phyloP scores from a whole-genome alignment of 2,797 vertebrate species.

The Gymnocypris eckloni region DNA sequence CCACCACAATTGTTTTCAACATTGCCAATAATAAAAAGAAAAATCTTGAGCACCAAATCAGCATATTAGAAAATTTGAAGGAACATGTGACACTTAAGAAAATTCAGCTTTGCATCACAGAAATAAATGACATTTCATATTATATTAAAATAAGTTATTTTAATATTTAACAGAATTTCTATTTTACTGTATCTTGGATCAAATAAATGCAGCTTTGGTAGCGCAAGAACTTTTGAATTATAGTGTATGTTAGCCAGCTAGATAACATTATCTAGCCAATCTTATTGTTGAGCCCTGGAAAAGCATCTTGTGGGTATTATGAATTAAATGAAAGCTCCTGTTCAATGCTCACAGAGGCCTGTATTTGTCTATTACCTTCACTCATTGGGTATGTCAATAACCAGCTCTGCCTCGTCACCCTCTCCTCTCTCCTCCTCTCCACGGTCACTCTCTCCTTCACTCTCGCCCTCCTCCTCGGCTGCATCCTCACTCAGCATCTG shows the following conservation, averaged over 20 bases:
- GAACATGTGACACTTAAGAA: neutral
- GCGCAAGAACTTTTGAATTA: neutral
- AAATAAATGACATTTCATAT: neutral
- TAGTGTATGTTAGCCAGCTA: neutral
- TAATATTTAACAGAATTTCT: neutral
- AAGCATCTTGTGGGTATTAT: neutral
- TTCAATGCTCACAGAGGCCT: neutral
- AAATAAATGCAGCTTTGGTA: neutral
- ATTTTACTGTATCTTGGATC: neutral
- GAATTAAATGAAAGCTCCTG: neutral
- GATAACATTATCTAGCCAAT: neutral
- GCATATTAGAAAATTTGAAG: neutral
- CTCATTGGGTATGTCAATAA: slow-evolving; percentile 92
- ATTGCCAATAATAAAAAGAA: neutral
- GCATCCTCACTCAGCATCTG: slow-evolving; percentile 91
- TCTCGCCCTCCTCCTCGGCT: slow-evolving; percentile 87
- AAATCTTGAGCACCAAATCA: neutral
- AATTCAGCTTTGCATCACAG: neutral
- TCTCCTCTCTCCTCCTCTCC: slow-evolving; percentile 87
- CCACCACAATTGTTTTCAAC: neutral
- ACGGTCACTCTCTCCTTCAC: slow-evolving; percentile 80
- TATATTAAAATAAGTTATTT: neutral
- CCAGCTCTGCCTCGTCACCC: slow-evolving; percentile 88
- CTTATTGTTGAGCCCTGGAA: neutral
- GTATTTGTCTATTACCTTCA: slow-evolving; percentile 62